Conservation (phyloP, 2,113 vertebrate species). For the Globicephala melas region DNA sequence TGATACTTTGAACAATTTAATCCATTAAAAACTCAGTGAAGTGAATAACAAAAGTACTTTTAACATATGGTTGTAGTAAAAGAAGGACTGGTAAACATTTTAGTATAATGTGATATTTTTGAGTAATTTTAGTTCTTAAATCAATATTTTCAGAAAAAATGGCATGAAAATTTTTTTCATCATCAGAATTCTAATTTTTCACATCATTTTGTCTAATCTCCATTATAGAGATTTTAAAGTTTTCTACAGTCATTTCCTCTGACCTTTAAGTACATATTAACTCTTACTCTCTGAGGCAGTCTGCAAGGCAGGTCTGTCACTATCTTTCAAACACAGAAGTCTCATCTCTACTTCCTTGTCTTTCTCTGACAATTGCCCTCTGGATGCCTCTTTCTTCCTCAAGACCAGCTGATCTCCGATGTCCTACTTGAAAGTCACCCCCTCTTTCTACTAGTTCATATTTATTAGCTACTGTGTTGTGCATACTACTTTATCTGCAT, state of each 20-base stretch:
- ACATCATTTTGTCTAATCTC: neutral
- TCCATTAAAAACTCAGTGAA: conserved; percentile 65
- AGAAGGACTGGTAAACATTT: conserved; percentile 56
- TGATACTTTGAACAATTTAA: conserved; percentile 68
- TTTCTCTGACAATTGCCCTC: neutral
- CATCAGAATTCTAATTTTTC: conserved; percentile 22
- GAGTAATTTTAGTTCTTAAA: conserved; percentile 36
- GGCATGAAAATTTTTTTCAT: conserved; percentile 12
- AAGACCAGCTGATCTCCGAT: neutral
- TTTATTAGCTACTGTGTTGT: neutral
- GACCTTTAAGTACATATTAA: neutral
- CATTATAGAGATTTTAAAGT: neutral
- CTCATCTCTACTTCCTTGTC: neutral
- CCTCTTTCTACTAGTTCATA: neutral
- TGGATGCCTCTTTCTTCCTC: fast-evolving
- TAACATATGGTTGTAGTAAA: conserved; percentile 59
- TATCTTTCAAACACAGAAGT: neutral
- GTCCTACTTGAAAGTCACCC: neutral
- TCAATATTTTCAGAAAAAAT: conserved; percentile 50
- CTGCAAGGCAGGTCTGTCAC: neutral
- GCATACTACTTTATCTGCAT: neutral
- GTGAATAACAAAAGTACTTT: conserved; percentile 48
- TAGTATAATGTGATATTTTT: conserved; percentile 47
- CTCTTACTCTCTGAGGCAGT: neutral
- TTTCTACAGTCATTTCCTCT: neutral